Conservation (phyloP, 2,888 invertebrate genomes). For the Buathra laborator region DNA sequence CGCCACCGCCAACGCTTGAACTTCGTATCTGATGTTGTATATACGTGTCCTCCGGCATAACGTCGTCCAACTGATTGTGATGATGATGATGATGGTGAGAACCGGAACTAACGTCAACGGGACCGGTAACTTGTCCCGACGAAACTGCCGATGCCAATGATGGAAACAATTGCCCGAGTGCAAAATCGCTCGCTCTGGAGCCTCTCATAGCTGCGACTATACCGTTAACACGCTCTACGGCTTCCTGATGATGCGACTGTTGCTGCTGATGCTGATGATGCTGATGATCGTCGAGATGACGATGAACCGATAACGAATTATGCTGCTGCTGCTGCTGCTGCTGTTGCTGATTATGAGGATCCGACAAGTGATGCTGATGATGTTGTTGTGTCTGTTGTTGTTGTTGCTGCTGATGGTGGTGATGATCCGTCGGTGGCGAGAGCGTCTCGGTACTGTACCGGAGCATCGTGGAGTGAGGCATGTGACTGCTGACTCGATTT, state of each 20-base stretch:
- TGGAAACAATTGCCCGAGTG: constrained; percentile 76
- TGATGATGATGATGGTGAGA: constrained; percentile 69
- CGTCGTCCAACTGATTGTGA: constrained; percentile 79
- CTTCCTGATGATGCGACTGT: constrained; percentile 68
- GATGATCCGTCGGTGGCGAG: constrained; percentile 78
- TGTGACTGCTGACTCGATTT: constrained; percentile 82
- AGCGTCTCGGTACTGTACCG: constrained; percentile 82
- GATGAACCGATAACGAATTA: constrained; percentile 46
- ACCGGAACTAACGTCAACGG: constrained; percentile 47
- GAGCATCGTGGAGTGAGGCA: constrained; percentile 83
- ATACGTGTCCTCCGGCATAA: constrained; percentile 79
- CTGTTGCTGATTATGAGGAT: constrained; percentile 65
- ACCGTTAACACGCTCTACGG: constrained; percentile 75
- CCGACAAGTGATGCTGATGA: constrained; percentile 57
- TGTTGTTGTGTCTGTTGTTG: constrained; percentile 69
- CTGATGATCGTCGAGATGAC: constrained; percentile 67
- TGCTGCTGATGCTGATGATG: constrained; percentile 44
- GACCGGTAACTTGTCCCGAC: constrained; percentile 39
- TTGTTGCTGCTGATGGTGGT: constrained; percentile 75
- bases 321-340: constrained; percentile 69
- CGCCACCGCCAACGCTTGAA: constrained; percentile 59
- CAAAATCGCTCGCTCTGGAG: constrained; percentile 73
- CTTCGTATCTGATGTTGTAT: constrained; percentile 80
- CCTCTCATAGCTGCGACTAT: constrained; percentile 79
- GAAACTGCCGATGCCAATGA: constrained; percentile 61